These are phyloP conservation scores for Latrodectus geometricus DNA, from an alignment of 1,140 invertebrate species.

Conservation along the genomic window DNA sequence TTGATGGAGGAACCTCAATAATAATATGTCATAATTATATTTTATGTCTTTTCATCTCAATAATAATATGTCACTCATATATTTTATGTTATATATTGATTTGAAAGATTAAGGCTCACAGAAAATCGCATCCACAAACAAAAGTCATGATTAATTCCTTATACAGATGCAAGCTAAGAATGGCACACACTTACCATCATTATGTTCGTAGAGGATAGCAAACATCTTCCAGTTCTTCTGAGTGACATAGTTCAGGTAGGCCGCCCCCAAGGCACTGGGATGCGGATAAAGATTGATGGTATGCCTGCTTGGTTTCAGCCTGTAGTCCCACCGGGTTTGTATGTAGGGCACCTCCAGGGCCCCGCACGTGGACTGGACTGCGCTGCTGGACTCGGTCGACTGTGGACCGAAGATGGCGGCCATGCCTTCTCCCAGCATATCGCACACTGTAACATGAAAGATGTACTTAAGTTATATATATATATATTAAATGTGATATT, in stretches of 20 bases:
- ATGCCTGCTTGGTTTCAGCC: slow-evolving; percentile 85
- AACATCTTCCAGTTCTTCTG: slow-evolving; percentile 93
- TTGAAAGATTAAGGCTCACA: too few species aligned
- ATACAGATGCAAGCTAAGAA: too few species aligned
- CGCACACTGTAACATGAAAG: slow-evolving; percentile 80
- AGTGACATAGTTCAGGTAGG: slow-evolving; percentile 88
- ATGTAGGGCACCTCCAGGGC: slow-evolving; percentile 97
- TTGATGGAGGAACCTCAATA: too few species aligned
- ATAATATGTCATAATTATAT: too few species aligned
- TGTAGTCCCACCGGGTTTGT: slow-evolving; percentile 92
- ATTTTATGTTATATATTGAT: too few species aligned
- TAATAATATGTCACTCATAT: too few species aligned
- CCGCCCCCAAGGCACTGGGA: slow-evolving; percentile 88
- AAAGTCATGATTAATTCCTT: too few species aligned
- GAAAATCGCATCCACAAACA: too few species aligned
- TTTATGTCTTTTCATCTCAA: too few species aligned
- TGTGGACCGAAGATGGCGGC: slow-evolving; percentile 95
- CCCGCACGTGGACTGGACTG: slow-evolving; percentile 95
- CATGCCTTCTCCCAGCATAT: slow-evolving; percentile 85
- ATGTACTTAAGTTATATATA: not conserved
- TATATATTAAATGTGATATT: too few species aligned
- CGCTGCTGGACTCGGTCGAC: slow-evolving; percentile 87
- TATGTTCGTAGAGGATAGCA: slow-evolving; percentile 95
- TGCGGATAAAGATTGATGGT: slow-evolving; percentile 95
- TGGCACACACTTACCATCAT: slow-evolving; percentile 77